phyloP scores from a whole-genome alignment of 1,140 invertebrate genomes.

The Littorina saxatilis region DNA sequence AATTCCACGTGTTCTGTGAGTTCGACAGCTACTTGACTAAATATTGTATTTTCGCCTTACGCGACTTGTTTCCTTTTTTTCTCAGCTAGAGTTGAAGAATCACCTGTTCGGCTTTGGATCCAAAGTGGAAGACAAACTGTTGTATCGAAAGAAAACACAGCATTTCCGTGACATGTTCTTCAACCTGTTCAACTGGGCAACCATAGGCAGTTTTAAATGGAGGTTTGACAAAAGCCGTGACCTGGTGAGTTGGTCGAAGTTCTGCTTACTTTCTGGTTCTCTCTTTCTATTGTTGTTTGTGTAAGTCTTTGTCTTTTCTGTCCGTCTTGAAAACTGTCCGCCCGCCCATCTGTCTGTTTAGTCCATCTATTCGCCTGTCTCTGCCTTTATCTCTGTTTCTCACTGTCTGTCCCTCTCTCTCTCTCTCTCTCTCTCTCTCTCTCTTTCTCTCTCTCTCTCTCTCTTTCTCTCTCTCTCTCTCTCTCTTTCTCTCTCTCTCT shows the following conservation, averaged over 20 bases:
- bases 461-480: too few species aligned
- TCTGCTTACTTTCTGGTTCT: neutral
- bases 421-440: too few species aligned
- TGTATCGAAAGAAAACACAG: neutral
- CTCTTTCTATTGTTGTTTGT: neutral
- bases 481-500: too few species aligned
- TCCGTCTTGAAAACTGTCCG: too few species aligned
- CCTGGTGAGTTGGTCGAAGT: neutral
- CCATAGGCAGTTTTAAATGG: slow-evolving; percentile 37
- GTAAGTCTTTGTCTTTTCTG: neutral
- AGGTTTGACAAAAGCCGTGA: slow-evolving; percentile 16
- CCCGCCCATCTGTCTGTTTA: neutral
- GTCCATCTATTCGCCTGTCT: too few species aligned
- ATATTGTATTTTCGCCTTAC: too few species aligned
- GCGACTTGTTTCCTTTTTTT: too few species aligned
- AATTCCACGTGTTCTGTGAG: too few species aligned
- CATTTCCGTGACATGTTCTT: slow-evolving; percentile 36
- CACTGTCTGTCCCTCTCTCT: too few species aligned
- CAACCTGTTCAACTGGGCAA: slow-evolving; percentile 43
- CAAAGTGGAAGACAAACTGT: slow-evolving; percentile 13
- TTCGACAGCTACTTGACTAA: too few species aligned
- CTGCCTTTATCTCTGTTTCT: too few species aligned
- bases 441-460: too few species aligned
- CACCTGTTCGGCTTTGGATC: slow-evolving; percentile 31
- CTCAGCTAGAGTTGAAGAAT: slow-evolving; percentile 8